Percentiles rank a stretch among this genome's conserved stretches.
Evolutionary conservation across 1,140 invertebrate genomes (phyloP).

Genomic region (Lordiphosa collinella): DNA sequence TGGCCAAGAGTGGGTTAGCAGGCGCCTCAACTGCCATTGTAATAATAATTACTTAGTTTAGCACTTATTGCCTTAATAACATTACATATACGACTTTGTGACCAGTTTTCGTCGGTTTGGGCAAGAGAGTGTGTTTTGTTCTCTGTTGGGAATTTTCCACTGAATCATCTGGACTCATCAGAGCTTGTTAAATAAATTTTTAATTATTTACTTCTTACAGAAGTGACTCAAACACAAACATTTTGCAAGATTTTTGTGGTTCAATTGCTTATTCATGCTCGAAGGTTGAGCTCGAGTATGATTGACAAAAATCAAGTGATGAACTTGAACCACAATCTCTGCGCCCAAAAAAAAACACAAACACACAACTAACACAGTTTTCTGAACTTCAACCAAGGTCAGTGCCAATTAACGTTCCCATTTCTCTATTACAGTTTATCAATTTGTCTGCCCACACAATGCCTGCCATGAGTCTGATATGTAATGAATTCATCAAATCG

Average conservation of each 20-base stretch:
- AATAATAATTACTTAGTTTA: constrained; percentile 6
- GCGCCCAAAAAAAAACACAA: constrained; percentile 27
- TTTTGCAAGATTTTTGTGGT: constrained; percentile 16
- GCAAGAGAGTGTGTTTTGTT: constrained; percentile 8
- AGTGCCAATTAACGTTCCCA: constrained; percentile 57
- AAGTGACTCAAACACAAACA: constrained; percentile 20
- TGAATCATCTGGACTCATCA: constrained; percentile 24
- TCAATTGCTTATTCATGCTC: constrained; percentile 41
- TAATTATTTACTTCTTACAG: constrained; percentile 37
- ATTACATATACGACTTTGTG: constrained; percentile 8
- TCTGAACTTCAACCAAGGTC: constrained; percentile 62
- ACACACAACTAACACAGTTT: constrained; percentile 35
- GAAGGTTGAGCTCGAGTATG: constrained; percentile 45
- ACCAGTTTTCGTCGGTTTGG: constrained; percentile 47
- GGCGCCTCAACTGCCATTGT: not conserved
- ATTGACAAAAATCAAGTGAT: constrained; percentile 63
- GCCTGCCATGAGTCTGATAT: constrained; percentile 81
- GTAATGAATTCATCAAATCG: constrained; percentile 80
- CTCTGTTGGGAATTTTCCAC: not conserved
- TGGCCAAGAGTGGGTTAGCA: not conserved
- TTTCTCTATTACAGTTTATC: constrained; percentile 79
- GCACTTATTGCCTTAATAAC: constrained; percentile 35
- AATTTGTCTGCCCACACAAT: constrained; percentile 81
- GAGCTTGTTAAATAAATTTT: constrained; percentile 20
- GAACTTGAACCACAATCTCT: constrained; percentile 66